Evolutionary conservation across 1,140 invertebrate species (phyloP), one percentile per base, ranked within the genome.

Genomic region (Diorhabda sublineata): DNA sequence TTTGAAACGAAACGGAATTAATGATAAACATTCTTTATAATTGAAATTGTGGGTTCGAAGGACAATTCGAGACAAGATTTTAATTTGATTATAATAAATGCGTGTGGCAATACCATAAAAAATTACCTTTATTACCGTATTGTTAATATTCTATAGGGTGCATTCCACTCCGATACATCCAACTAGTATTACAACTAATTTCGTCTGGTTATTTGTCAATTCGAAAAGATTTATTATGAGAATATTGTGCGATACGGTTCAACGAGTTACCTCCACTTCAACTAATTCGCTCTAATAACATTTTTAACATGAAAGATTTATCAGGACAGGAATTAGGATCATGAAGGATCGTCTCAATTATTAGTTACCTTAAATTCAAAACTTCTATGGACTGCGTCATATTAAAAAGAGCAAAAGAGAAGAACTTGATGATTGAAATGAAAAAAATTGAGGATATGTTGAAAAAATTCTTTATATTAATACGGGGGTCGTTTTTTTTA

Each of bases 1-100:
- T 26, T 26, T 26, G 26, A 26, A 26, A 26, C 26, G 26, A 26
- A 26, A 26, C 26, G 26, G 26, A 26, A 26, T 26, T 26, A 26
- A 26, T 26, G 26, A 26, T 26, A 26, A 26, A 26, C 26, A 26
- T 26, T 26, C 26, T 26, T 26, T 26, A 26, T 26, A 26, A 26
- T 26, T 26, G 26, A 26, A 26, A 26, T 26, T 26, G 26, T 26
- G 26, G 26, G 26, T 26, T 26, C 26, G 26, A 26, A 26, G 26
- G 26, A 26, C 26, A 26, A 26, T 26, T 26, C 26, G 26, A 64
- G 59, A 68, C 43, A 61, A 45, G 26, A 44, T 47, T 64, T 61
- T 69, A 69, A 69, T 69, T 61, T 69, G 68, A 69, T 64, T 69
- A 69, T 69, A 69, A 69, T 69, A 65, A 52, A 64, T 69, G 58